Conservation (phyloP, 2,888 invertebrate genomes). For the Eudemis profundana region DNA sequence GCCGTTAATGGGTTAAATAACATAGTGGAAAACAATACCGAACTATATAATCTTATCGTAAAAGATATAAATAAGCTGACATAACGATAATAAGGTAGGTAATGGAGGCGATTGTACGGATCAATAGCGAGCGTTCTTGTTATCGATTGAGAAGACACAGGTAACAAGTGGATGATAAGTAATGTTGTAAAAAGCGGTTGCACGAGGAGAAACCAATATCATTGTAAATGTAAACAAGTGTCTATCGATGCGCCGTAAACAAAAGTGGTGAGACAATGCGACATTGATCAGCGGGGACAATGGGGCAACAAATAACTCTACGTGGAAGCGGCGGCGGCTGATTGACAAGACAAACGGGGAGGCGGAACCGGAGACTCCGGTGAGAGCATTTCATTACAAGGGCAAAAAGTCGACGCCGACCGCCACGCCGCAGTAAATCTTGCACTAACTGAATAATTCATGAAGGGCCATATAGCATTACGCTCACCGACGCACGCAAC, state of each 20-base stretch:
- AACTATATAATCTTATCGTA: conserved; percentile 52
- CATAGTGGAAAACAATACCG: conserved; percentile 22
- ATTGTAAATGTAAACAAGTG: conserved; percentile 69
- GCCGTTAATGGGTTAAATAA: too few species aligned
- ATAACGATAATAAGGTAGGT: conserved; percentile 17
- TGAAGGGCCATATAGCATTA: conserved; percentile 54
- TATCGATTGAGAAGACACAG: neutral
- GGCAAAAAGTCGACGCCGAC: conserved; percentile 66
- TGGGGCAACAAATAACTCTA: conserved; percentile 79
- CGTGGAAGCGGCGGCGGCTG: conserved; percentile 71
- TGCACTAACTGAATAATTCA: conserved; percentile 73
- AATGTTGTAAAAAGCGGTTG: conserved; percentile 48
- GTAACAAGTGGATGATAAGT: conserved; percentile 2
- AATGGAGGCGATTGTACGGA: neutral
- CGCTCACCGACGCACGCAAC: conserved; percentile 21
- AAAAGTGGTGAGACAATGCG: conserved; percentile 78
- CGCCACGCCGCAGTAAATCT: conserved; percentile 62
- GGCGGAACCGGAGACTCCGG: conserved; percentile 66
- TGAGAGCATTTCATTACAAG: conserved; percentile 74
- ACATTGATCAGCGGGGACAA: conserved; percentile 77
- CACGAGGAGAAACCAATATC: conserved; percentile 67
- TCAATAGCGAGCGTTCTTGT: conserved; percentile 4
- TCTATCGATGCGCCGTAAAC: conserved; percentile 75
- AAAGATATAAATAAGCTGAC: conserved; percentile 44
- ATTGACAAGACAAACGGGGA: conserved; percentile 80